Percentiles rank a stretch among this genome's conserved stretches.
phyloP scores from a whole-genome alignment of 2,797 vertebrate genomes.

The Ibycter americanus region DNA sequence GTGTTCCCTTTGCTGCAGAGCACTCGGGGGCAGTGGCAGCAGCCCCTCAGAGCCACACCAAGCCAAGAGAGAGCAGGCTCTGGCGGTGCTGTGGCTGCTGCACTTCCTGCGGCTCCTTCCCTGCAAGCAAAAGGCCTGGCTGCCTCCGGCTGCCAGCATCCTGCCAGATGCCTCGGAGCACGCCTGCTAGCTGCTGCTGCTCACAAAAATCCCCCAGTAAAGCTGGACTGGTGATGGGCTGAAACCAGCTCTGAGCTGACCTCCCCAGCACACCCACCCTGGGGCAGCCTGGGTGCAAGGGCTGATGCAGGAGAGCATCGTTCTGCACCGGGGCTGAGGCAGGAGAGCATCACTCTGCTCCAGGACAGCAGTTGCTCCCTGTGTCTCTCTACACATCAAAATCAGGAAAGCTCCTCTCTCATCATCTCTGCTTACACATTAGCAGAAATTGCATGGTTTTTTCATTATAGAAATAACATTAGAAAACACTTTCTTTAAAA shows the following conservation, averaged over 20 bases:
- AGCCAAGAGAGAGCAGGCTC: neutral
- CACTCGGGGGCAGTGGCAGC: fast-evolving
- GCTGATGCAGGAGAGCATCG: neutral
- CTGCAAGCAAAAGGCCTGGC: too few relatives aligned
- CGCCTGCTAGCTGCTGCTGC: too few relatives aligned
- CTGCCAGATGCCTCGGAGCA: too few relatives aligned
- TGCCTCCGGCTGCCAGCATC: too few relatives aligned
- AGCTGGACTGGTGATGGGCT: too few relatives aligned
- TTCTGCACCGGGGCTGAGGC: neutral
- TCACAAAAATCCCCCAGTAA: too few relatives aligned
- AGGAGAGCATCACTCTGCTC: neutral
- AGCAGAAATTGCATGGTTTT: fast-evolving
- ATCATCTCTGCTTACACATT: neutral
- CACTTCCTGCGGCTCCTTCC: too few relatives aligned
- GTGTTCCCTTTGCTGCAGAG: neutral
- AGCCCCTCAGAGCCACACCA: neutral
- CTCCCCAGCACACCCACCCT: neutral
- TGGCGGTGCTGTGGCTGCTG: neutral
- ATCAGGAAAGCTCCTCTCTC: neutral
- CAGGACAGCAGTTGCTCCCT: neutral
- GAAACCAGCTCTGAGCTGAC: too few relatives aligned
- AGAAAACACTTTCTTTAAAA: neutral
- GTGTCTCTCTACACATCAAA: neutral
- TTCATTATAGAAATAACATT: neutral
- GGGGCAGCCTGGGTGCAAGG: neutral